Conservation (phyloP, 2,113 vertebrate genomes). For the Scomber japonicus region DNA sequence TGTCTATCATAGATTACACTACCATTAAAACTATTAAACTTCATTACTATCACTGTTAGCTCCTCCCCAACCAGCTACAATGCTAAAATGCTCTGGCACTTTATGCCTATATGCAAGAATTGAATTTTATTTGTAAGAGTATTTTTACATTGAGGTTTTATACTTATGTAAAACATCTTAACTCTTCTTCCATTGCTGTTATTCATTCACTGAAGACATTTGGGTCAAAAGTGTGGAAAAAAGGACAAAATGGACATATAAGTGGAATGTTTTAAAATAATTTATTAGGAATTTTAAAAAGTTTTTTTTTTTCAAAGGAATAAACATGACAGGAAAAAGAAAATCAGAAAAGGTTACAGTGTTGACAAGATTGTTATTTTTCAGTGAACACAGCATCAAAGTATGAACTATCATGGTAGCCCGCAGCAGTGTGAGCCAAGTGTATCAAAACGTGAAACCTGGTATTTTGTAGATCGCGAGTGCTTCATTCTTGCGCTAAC, state of each 20-base stretch:
- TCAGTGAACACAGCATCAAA: constrained; percentile 84
- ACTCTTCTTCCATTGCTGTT: too few species aligned
- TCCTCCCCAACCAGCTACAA: too few species aligned
- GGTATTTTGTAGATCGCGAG: constrained; percentile 55
- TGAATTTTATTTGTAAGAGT: too few species aligned
- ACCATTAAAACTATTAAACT: too few species aligned
- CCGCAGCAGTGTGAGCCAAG: constrained; percentile 52
- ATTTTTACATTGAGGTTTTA: too few species aligned
- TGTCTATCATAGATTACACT: too few species aligned
- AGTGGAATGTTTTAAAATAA: constrained; percentile 95
- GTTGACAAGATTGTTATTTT: constrained; percentile 90
- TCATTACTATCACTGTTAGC: too few species aligned
- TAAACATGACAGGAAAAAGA: constrained; percentile 76
- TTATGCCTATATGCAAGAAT: too few species aligned
- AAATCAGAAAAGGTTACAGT: constrained; percentile 91
- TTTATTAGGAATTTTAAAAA: constrained; percentile 99
- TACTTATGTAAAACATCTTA: too few species aligned
- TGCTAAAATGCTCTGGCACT: too few species aligned
- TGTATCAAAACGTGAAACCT: constrained; percentile 69
- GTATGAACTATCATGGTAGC: constrained; percentile 43
- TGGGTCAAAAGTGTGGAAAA: background rate
- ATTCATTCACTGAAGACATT: background rate
- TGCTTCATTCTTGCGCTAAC: constrained; percentile 72
- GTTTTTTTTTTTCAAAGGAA: constrained; percentile 83
- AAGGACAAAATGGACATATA: constrained; percentile 51